Percentiles rank a stretch among this genome's conserved stretches.
phyloP scores from a whole-genome alignment of 2,888 invertebrate species.

The Acleris emargana region DNA sequence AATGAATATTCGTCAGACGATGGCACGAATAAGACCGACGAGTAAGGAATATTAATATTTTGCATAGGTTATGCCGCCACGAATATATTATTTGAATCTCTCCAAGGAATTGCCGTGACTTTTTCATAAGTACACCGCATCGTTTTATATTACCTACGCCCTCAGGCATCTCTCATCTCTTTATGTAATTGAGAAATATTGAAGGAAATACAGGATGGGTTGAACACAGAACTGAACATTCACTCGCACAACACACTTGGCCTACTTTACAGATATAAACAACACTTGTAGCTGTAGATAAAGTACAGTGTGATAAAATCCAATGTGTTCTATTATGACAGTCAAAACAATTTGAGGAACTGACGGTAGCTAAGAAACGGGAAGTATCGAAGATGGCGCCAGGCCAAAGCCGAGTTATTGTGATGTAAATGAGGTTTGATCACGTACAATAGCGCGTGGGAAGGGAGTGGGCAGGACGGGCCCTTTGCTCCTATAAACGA shows the following conservation, averaged over 20 bases:
- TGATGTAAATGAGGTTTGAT: slow-evolving; percentile 79
- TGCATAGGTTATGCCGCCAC: not conserved
- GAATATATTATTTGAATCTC: not conserved
- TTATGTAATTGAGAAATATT: too few species aligned
- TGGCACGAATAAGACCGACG: slow-evolving; percentile 6
- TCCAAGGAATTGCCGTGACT: not conserved
- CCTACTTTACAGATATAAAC: too few species aligned
- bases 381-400: slow-evolving; percentile 59
- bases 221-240: too few species aligned
- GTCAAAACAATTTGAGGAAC: slow-evolving; percentile 38
- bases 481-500: slow-evolving; percentile 64
- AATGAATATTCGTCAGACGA: slow-evolving; percentile 8
- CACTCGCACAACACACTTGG: too few species aligned
- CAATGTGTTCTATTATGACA: slow-evolving; percentile 7
- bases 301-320: not conserved
- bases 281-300: not conserved
- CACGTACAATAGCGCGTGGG: slow-evolving; percentile 73
- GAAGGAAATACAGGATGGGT: too few species aligned
- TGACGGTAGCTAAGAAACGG: slow-evolving; percentile 41
- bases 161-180: too few species aligned
- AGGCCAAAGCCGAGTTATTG: slow-evolving; percentile 72
- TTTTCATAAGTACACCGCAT: too few species aligned
- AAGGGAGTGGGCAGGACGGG: slow-evolving; percentile 67
- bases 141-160: too few species aligned
- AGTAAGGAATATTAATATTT: slow-evolving; percentile 22